These are phyloP conservation scores for Acromyrmex heyeri DNA, from an alignment of 1,140 invertebrate genomes.

Conservation along the genomic window DNA sequence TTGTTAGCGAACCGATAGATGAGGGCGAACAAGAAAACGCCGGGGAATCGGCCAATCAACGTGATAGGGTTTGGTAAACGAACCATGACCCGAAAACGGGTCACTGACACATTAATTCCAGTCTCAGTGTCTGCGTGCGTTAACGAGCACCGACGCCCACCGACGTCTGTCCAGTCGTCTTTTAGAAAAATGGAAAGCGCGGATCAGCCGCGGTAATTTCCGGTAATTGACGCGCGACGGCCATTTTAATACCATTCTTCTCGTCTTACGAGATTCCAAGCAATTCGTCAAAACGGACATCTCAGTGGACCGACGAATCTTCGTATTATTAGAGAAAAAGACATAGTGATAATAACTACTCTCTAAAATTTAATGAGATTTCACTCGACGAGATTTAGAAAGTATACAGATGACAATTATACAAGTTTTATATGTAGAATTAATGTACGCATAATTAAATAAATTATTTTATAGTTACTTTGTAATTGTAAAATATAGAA, in stretches of 20 bases:
- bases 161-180: neutral
- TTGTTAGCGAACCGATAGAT: neutral
- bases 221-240: slow-evolving; percentile 35
- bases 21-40: slow-evolving; percentile 27
- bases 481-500: too few species aligned
- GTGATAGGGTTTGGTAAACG: slow-evolving; percentile 59
- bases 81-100: slow-evolving; percentile 51
- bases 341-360: too few species aligned
- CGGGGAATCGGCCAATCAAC: slow-evolving; percentile 48
- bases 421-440: too few species aligned
- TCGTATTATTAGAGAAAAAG: too few species aligned
- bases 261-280: slow-evolving; percentile 15
- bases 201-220: slow-evolving; percentile 22
- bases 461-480: too few species aligned
- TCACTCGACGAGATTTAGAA: too few species aligned
- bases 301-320: neutral
- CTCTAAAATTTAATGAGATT: too few species aligned
- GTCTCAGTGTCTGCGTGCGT: slow-evolving; percentile 33
- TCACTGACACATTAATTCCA: slow-evolving; percentile 58
- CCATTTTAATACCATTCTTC: neutral
- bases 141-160: slow-evolving; percentile 48
- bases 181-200: slow-evolving; percentile 41
- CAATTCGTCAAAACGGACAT: neutral
- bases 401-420: too few species aligned
- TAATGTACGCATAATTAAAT: too few species aligned